Conservation (phyloP, 2,797 vertebrate genomes). For the Enteromius mattozi region DNA sequence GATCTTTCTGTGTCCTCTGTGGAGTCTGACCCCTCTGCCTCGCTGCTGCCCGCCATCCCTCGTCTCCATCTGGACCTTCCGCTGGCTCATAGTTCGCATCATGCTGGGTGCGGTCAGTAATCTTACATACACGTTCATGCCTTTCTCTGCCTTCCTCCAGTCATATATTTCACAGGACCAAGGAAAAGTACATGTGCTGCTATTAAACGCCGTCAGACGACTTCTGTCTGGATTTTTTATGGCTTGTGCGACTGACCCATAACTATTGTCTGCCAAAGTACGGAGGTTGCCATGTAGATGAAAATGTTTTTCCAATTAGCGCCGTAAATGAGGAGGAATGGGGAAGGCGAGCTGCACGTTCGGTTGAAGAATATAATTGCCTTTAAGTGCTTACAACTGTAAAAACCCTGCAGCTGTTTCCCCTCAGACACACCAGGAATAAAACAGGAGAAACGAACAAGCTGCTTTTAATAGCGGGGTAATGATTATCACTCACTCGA, state of each 20-base stretch:
- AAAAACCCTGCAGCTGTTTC: slow-evolving; percentile 47
- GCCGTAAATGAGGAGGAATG: slow-evolving; percentile 48
- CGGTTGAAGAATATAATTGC: slow-evolving; percentile 45
- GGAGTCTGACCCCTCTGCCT: slow-evolving; percentile 85
- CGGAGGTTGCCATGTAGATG: slow-evolving; percentile 46
- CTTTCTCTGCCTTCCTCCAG: slow-evolving; percentile 1
- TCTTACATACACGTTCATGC: not conserved
- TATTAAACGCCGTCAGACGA: slow-evolving; percentile 48
- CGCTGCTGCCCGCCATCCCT: slow-evolving; percentile 79
- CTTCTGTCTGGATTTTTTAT: slow-evolving; percentile 64
- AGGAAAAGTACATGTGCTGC: slow-evolving; percentile 49
- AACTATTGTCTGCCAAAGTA: slow-evolving; percentile 61
- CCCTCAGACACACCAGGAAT: slow-evolving; percentile 35
- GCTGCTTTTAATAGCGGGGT: slow-evolving; percentile 42
- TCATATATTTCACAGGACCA: not conserved
- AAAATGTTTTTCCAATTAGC: slow-evolving; percentile 62
- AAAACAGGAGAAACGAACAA: slow-evolving; percentile 10
- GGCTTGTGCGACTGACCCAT: slow-evolving; percentile 62
- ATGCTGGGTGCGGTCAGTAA: slow-evolving; percentile 96
- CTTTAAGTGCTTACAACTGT: slow-evolving; percentile 57
- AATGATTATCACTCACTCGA: slow-evolving; percentile 34
- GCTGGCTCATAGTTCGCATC: slow-evolving; percentile 97
- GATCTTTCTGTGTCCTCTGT: slow-evolving; percentile 91
- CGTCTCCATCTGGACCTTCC: slow-evolving; percentile 89
- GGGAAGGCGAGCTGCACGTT: slow-evolving; percentile 21